Evolutionary conservation across 2,888 invertebrate species (phyloP).

Genomic region (Coelogynopora nodosa): DNA sequence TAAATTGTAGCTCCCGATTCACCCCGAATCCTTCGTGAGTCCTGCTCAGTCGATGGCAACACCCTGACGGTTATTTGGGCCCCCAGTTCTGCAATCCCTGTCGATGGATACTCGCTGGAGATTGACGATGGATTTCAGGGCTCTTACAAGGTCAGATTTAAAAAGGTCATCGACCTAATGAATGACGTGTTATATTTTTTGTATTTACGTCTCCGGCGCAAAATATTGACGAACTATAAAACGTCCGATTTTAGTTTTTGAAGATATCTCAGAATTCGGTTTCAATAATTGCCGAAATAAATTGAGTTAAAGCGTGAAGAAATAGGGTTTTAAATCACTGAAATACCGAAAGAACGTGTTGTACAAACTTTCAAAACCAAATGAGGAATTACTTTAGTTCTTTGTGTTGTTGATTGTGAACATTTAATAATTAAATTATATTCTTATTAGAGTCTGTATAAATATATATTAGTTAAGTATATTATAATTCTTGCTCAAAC

Average conservation of each 20-base stretch:
- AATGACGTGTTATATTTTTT: not conserved
- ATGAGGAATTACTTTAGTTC: no score
- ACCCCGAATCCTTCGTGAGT: conserved; percentile 84
- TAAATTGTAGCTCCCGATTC: conserved; percentile 91
- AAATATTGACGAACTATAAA: not conserved
- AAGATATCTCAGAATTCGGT: no score
- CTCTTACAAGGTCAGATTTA: conserved; percentile 78
- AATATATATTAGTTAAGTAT: no score
- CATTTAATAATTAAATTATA: no score
- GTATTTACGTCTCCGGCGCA: not conserved
- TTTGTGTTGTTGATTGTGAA: no score
- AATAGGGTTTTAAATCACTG: no score
- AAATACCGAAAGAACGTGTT: no score
- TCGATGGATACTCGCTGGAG: conserved; percentile 90
- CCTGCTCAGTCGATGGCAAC: conserved; percentile 94
- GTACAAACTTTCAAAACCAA: no score
- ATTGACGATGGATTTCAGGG: conserved; percentile 91
- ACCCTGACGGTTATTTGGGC: conserved; percentile 95
- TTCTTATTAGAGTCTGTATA: no score
- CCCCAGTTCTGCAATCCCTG: conserved; percentile 78
- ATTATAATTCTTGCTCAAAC: no score
- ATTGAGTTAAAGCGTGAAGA: no score
- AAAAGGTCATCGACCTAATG: not conserved
- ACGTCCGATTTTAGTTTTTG: conserved; percentile 65
- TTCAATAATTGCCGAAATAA: no score